Base-by-base conservation (phyloP, 2,797 vertebrate genomes). In the Lindbergichthys nudifrons region DNA sequence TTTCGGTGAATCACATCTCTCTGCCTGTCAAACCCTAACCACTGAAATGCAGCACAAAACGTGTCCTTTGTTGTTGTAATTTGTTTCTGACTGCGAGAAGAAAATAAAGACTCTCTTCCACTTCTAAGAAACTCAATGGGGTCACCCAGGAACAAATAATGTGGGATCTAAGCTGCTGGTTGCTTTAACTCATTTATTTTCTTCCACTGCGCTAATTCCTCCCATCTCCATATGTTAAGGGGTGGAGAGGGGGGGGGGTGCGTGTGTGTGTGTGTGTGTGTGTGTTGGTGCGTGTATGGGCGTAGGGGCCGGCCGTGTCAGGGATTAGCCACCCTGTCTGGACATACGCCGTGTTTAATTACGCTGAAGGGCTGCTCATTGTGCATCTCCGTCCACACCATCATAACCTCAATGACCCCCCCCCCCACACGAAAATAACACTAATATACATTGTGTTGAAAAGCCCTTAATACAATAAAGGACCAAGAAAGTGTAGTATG, bases 261-360 rank as follows among this genome's bases (percentile, higher is more conserved):
- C 21, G 21, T 21, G 21, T 21, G 21, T 26, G 26, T 5, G 26
- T 1, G 65, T 36, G 75, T 8, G 41, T 65, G 80, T 7, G 46
- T 63, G 65, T 64, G 66, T 11, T 14, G 16, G 63, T 69, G 65
- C 21, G 77, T 68, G 61, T 63, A 50, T 54, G 56, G 19, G 67
- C 36, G 50, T 53, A 45, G 58, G 68, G 65, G 32, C 62, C 12
- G 53, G 43, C 42, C 65, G 75, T 65, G 88, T 90, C 74, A 79
- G 82, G 91, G 93, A 95, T 95, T 95, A 96, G 87, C 82, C 88
- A 91, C 88, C 89, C 91, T 84, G 88, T 95, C 92, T 93, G 90
- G 90, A 90, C 73, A 82, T 75, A 88, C 80, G 89, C 85, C 83
- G 85, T 72, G 80, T 88, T 86, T 95, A 95, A 96, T 96, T 92